phyloP scores from a whole-genome alignment of 2,888 invertebrate species.

The Polyploca ridens region DNA sequence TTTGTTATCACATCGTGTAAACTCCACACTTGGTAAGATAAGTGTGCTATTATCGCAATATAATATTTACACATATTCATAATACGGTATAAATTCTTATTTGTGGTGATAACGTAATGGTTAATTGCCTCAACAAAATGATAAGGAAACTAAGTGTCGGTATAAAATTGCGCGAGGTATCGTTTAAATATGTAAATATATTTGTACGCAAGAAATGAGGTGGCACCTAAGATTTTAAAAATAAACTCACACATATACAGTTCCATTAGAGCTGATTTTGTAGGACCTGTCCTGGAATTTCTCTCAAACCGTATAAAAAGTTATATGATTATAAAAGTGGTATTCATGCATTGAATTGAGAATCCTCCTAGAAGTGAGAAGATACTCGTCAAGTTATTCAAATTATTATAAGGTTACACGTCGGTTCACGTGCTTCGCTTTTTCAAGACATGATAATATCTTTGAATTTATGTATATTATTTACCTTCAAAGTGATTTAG shows the following conservation, averaged over 20 bases:
- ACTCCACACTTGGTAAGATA: conserved; percentile 1
- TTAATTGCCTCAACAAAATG: conserved; percentile 49
- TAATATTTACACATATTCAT: conserved; percentile 30
- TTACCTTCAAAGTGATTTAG: background rate
- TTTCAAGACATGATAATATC: too few relatives aligned
- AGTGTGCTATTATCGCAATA: conserved; percentile 27
- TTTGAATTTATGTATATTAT: background rate
- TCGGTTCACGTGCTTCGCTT: background rate
- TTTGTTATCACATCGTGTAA: background rate
- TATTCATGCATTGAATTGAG: too few relatives aligned
- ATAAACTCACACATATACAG: too few relatives aligned
- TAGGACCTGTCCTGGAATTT: too few relatives aligned
- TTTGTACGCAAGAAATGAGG: too few relatives aligned
- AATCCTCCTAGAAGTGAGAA: too few relatives aligned
- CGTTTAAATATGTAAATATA: background rate
- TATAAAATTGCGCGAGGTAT: conserved; percentile 15
- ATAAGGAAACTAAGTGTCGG: conserved; percentile 37
- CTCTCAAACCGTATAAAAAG: too few relatives aligned
- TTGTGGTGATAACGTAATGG: conserved; percentile 44
- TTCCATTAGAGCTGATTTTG: too few relatives aligned
- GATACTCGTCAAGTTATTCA: background rate
- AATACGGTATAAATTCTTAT: conserved; percentile 33
- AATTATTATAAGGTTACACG: background rate
- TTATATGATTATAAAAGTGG: too few relatives aligned
- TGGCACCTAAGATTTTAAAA: too few relatives aligned